Percentiles rank a stretch among this genome's conserved stretches.
These are phyloP conservation scores for Vipera latastei DNA, from an alignment of 2,797 vertebrate genomes.

Conservation along the genomic window DNA sequence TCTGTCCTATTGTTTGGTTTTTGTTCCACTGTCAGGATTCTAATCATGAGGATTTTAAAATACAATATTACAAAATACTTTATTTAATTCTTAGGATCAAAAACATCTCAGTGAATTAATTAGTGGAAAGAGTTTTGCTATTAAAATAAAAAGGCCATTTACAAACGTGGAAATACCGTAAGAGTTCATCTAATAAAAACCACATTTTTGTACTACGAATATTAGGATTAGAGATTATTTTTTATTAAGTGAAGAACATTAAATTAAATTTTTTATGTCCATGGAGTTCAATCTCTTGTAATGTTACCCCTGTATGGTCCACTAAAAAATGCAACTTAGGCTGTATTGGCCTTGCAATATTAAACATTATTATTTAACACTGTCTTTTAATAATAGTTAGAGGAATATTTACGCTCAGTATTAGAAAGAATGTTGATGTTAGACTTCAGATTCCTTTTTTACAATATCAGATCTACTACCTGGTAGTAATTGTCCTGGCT, in stretches of 20 bases:
- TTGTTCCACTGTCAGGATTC: conserved; percentile 1
- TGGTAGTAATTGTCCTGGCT: not conserved
- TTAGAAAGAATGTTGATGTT: not conserved
- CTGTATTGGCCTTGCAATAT: not conserved
- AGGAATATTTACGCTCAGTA: not conserved
- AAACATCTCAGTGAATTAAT: conserved; percentile 13
- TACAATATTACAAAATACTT: not conserved
- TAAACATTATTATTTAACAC: not conserved
- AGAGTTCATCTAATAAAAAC: not conserved
- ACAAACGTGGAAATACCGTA: conserved; percentile 32
- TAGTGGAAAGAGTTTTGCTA: conserved; percentile 15
- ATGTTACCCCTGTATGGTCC: not conserved
- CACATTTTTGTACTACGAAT: not conserved
- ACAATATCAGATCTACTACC: not conserved
- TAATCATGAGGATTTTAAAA: conserved; percentile 34
- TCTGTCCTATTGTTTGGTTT: not conserved
- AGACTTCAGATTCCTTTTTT: not conserved
- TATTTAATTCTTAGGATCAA: not conserved
- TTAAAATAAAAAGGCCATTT: conserved; percentile 2
- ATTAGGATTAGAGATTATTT: not conserved
- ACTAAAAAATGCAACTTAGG: not conserved
- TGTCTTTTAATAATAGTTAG: not conserved
- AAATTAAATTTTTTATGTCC: not conserved
- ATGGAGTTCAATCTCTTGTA: not conserved
- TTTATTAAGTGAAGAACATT: not conserved